Evolutionary conservation across 2,797 vertebrate species (phyloP).

Genomic region (Cossypha dichroa): DNA sequence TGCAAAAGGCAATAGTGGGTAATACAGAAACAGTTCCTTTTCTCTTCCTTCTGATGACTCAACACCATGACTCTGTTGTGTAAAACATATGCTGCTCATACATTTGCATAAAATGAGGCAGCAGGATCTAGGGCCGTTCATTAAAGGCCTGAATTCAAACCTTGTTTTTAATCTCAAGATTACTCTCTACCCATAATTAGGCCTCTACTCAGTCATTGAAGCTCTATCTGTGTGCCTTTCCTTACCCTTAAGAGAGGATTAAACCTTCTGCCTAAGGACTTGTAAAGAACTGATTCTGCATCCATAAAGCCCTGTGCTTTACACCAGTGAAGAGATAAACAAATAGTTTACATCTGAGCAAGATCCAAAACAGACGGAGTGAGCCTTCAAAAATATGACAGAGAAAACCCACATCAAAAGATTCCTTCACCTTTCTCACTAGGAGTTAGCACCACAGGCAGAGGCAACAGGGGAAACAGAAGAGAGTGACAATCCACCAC

Average conservation of each 20-base stretch:
- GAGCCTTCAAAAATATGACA: not conserved
- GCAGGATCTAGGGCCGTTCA: not conserved
- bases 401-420: not conserved
- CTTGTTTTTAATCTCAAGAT: slow-evolving; percentile 37
- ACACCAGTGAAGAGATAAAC: not conserved
- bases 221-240: not conserved
- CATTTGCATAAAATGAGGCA: slow-evolving; percentile 41
- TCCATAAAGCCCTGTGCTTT: not conserved
- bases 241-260: slow-evolving; percentile 9
- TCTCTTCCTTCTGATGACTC: slow-evolving; percentile 25
- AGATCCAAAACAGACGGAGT: not conserved
- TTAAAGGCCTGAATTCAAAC: slow-evolving; percentile 24
- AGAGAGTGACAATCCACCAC: not conserved
- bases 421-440: not conserved
- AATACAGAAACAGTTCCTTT: not conserved
- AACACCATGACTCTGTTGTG: slow-evolving; percentile 26
- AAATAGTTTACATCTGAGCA: not conserved
- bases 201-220: not conserved
- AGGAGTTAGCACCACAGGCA: not conserved
- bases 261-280: slow-evolving; percentile 9
- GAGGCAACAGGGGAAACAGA: not conserved
- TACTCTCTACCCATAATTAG: slow-evolving; percentile 16
- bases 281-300: slow-evolving; percentile 8
- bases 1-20: not conserved
- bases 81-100: slow-evolving; percentile 43